Evolutionary conservation across 2,797 vertebrate genomes (phyloP).

Genomic region (Myoxocephalus aenaeus): DNA sequence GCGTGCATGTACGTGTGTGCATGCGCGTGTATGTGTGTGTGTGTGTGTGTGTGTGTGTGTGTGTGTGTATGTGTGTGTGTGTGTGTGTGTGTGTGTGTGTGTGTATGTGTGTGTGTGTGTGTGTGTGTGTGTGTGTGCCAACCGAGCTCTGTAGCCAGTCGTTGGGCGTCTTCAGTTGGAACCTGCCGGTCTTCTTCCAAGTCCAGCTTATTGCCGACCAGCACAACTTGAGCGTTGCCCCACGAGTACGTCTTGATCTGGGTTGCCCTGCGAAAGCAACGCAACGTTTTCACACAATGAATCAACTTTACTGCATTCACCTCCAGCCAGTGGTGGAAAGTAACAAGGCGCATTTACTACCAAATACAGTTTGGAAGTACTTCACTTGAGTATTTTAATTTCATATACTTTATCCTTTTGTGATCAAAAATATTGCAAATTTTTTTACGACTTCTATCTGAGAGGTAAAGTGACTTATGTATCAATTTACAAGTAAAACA

Average conservation of each 20-base stretch:
- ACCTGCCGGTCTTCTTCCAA: constrained; percentile 91
- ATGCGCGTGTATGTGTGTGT: too few relatives aligned
- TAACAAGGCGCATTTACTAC: neutral
- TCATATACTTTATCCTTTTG: neutral
- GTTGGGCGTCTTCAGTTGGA: constrained; percentile 84
- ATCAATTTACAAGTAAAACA: neutral
- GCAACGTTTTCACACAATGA: constrained; percentile 8
- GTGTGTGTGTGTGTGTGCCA: constrained; percentile 9
- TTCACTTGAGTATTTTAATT: neutral
- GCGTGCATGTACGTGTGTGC: too few relatives aligned
- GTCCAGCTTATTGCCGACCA: constrained; percentile 93
- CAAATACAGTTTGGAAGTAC: neutral
- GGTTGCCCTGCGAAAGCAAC: constrained; percentile 86
- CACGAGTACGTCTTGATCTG: constrained; percentile 96
- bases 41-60: too few relatives aligned
- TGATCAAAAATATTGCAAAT: neutral
- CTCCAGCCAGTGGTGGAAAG: neutral
- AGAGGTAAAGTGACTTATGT: neutral
- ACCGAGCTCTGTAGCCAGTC: constrained; percentile 90
- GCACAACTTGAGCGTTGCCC: constrained; percentile 92
- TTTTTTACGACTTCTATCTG: neutral
- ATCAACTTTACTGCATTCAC: fast-evolving
- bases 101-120: neutral
- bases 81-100: too few relatives aligned
- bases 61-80: too few relatives aligned